Conservation (phyloP, 1,140 invertebrate genomes). For the Atta cephalotes region DNA sequence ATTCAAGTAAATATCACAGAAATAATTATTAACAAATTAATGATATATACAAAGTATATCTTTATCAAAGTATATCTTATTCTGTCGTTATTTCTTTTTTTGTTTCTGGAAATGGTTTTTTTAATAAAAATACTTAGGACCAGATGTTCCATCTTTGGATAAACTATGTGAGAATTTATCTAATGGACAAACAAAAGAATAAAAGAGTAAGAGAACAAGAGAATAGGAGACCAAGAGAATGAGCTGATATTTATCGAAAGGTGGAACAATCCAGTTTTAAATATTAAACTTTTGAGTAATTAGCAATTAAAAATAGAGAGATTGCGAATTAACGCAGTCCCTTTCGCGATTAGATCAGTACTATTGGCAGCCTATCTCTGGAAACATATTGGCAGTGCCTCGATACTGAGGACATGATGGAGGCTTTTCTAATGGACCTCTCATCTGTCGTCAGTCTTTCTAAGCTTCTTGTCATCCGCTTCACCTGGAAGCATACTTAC, state of each 20-base stretch:
- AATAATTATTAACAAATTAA: constrained; percentile 10
- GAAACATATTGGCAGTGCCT: constrained; percentile 63
- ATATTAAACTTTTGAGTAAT: not conserved
- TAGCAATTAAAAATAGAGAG: not conserved
- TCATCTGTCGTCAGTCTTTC: constrained; percentile 63
- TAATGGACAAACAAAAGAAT: too few relatives aligned
- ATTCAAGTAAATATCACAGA: constrained; percentile 50
- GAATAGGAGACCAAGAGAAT: too few relatives aligned
- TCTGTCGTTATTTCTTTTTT: not conserved
- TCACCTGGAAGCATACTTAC: constrained; percentile 45
- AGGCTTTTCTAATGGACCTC: constrained; percentile 72
- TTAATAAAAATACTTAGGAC: not conserved
- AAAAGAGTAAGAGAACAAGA: too few relatives aligned
- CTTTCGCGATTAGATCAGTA: constrained; percentile 57
- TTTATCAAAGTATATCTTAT: too few relatives aligned
- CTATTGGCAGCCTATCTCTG: constrained; percentile 55
- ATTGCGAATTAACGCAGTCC: constrained; percentile 19
- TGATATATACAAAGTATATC: not conserved
- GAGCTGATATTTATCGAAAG: too few relatives aligned
- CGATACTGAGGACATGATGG: constrained; percentile 66
- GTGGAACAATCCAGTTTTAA: not conserved
- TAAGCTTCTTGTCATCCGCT: constrained; percentile 62
- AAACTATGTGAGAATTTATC: too few relatives aligned
- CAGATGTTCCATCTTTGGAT: too few relatives aligned
- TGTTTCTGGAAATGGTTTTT: not conserved